Conservation (phyloP, 37 sponge, comb jelly and placozoan species). For the Aphrocallistes beatrix region DNA sequence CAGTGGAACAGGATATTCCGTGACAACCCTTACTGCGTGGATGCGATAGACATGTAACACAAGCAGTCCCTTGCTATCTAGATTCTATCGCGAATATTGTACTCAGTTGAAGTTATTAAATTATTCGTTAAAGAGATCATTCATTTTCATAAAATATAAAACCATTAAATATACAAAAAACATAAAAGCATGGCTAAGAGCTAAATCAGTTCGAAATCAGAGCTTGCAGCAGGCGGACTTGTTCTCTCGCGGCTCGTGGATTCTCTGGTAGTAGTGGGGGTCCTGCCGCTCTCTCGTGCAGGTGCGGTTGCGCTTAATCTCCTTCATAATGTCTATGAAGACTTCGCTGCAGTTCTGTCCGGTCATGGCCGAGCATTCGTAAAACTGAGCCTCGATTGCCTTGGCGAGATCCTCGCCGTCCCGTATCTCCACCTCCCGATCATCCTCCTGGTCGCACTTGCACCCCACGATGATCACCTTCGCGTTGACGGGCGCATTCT, state of each 20-base stretch:
- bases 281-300: background rate
- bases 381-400: background rate
- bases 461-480: background rate
- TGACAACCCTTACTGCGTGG: conserved; percentile 16
- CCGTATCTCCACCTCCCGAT: background rate
- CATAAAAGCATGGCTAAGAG: background rate
- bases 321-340: background rate
- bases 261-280: background rate
- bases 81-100: too few species aligned
- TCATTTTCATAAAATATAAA: background rate
- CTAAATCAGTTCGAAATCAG: background rate
- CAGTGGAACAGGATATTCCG: background rate
- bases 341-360: background rate
- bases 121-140: background rate
- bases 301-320: background rate
- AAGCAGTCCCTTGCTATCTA: too few species aligned
- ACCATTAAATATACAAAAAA: background rate
- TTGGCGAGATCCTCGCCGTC: background rate
- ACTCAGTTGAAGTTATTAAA: background rate
- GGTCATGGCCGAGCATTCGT: background rate
- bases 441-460: background rate
- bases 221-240: background rate
- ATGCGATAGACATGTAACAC: background rate
- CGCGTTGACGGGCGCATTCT: background rate
- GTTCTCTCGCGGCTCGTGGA: background rate